Conservation (phyloP, 2,797 vertebrate genomes). For the Karalla daura region DNA sequence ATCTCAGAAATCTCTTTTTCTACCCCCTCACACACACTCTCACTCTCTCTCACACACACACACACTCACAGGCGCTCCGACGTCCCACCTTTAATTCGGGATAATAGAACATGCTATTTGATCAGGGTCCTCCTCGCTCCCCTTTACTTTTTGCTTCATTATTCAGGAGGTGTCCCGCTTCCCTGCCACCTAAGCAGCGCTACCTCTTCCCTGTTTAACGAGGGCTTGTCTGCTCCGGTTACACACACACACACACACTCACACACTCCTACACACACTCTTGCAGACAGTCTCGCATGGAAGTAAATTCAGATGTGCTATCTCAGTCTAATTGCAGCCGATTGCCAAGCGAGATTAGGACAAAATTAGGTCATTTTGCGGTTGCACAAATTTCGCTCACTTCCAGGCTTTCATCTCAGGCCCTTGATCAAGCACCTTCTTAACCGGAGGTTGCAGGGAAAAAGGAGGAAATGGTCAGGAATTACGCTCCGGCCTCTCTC, state of each 20-base stretch:
- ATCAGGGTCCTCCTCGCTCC: conserved; percentile 60
- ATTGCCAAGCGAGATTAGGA: conserved; percentile 77
- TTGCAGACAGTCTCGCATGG: conserved; percentile 27
- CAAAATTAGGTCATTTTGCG: conserved; percentile 80
- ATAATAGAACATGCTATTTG: conserved; percentile 79
- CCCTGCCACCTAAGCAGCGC: conserved; percentile 59
- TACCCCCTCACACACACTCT: conserved; percentile 53
- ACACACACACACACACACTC: no score
- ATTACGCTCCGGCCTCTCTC: conserved; percentile 41
- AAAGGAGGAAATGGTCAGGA: conserved; percentile 75
- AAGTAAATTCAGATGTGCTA: conserved; percentile 76
- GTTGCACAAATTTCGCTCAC: conserved; percentile 67
- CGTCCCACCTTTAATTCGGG: conserved; percentile 54
- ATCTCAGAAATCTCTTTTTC: conserved; percentile 57
- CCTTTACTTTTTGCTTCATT: conserved; percentile 59
- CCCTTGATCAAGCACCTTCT: conserved; percentile 76
- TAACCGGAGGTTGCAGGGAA: conserved; percentile 70
- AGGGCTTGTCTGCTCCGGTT: conserved; percentile 53
- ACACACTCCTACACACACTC: no score
- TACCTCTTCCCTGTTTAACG: conserved; percentile 58
- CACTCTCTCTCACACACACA: conserved; percentile 43
- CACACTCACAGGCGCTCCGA: conserved; percentile 41
- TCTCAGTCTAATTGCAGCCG: conserved; percentile 77
- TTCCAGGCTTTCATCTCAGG: conserved; percentile 77
- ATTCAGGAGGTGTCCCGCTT: conserved; percentile 70